Percentiles rank a stretch among this genome's conserved stretches.
Conservation (phyloP, 1,140 invertebrate species). For the Drosophila pachea region DNA sequence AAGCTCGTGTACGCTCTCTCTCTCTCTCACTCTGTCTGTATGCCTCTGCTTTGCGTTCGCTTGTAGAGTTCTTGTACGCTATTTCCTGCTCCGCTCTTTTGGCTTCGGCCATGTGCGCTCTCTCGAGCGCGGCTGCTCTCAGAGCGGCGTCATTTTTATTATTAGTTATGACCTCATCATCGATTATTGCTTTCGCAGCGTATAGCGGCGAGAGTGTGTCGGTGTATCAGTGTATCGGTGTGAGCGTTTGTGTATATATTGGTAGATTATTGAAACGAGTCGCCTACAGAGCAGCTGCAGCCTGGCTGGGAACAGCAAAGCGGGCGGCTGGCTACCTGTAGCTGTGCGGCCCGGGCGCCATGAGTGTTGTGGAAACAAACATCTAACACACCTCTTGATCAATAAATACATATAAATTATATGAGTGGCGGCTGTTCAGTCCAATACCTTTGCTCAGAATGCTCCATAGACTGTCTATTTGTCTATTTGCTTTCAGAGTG, state of each 20-base stretch:
- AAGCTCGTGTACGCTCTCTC: not conserved
- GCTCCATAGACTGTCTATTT: no score
- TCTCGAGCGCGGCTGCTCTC: slow-evolving; percentile 34
- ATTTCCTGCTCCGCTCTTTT: slow-evolving; percentile 34
- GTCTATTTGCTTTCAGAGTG: no score
- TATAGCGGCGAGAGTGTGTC: slow-evolving; percentile 13
- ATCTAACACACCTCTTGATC: slow-evolving; percentile 57
- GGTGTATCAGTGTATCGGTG: slow-evolving; percentile 12
- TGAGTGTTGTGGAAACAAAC: slow-evolving; percentile 65
- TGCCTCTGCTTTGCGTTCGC: not conserved
- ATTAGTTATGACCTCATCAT: slow-evolving; percentile 79
- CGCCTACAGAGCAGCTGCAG: slow-evolving; percentile 32
- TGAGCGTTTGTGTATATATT: slow-evolving; percentile 49
- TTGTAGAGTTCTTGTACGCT: slow-evolving; percentile 27
- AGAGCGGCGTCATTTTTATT: slow-evolving; percentile 77
- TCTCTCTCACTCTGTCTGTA: not conserved
- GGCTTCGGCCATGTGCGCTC: slow-evolving; percentile 46
- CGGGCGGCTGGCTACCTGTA: slow-evolving; percentile 38
- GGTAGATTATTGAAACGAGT: slow-evolving; percentile 73
- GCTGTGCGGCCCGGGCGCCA: slow-evolving; percentile 52
- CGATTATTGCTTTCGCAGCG: slow-evolving; percentile 71
- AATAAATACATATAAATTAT: not conserved
- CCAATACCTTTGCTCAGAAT: no score
- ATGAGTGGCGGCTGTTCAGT: no score
- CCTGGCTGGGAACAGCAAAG: slow-evolving; percentile 28